Evolutionary conservation across 2,113 vertebrate species (phyloP), one percentile per base, ranked within the genome.

Genomic region (Perca flavescens): DNA sequence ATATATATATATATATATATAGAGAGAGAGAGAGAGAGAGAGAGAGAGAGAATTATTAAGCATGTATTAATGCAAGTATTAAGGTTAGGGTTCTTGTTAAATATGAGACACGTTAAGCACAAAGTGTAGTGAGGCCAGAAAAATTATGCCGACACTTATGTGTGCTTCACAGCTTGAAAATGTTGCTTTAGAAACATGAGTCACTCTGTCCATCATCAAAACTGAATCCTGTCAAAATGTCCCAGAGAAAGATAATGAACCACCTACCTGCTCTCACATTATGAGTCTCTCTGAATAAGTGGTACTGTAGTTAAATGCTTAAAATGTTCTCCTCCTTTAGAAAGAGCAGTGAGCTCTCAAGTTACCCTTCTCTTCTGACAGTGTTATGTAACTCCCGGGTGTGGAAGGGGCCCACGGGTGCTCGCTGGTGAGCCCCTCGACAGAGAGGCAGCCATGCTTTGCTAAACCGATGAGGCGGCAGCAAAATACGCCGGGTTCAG

Each of bases 321-420:
- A 22, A 71, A 72, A 80, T 76, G 57, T 47, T 50, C 66, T 69
- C 72, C 31, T 76, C 63, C 54, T 74, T 56, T 53, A 57, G 8
- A 54, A 65, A 80, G 66, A 82, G 67, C 61, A 77, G 56, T 10
- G 47, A 85, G 74, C 49, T 70, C 86, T 91, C 63, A 25, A 65
- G 80, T 83, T 74, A 62, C 74, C 60, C 69, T 61, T 86, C 61
- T 82, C 69, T 64, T 79, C 82, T 79, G 82, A 79, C 84, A 74
- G 70, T 78, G 74, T 91, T 88, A 82, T 73, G 78, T 60, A 93
- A 93, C 69, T 80, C 60, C 34, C 3, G 56, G 84, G 77, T 85
- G 79, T 82, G 78, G 85, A 88, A 65, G 64, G 82, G 72, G 74
- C 89, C 87, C 89, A 77, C 16, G 69, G 81, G 80, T 87, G 76